Evolutionary conservation across 2,113 vertebrate genomes (phyloP), one percentile per base, ranked within the genome.

Genomic region (Dipodomys spectabilis): DNA sequence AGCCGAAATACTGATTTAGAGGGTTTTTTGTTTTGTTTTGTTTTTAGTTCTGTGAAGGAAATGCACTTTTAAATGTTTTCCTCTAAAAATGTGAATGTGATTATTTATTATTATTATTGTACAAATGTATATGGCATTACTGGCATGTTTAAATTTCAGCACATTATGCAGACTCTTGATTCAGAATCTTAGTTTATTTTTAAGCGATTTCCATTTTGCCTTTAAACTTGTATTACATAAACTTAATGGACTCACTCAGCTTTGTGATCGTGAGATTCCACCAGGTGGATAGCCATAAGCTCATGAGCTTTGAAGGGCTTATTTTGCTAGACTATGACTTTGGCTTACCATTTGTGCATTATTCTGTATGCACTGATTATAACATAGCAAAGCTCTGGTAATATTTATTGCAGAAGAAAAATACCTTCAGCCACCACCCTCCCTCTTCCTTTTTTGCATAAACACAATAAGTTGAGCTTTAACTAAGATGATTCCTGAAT

Each of bases 351-450:
- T 96, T 96, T 91, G 86, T 73, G 30, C 27, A 25, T 60, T 96
- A 22, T 90, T 90, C 23, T 95, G 62, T 39, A 65, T 90, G 44
- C 75, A 87, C 78, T 95, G 82, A 95, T 97, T 97, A 88, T 90
- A 93, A 72, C 74, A 74, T 23, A 9, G 7, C 45, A 97, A 91
- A 97, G 74, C 72, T 93, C 91, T 84, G 80, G 91, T 90, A 95
- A 80, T 95, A 95, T 97, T 97, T 96, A 88, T 83, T 96, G 65
- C 91, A 96, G 93, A 94, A 95, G 64, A 71, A 92, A 95, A 96
- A 75, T 49, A 4, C 83, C 64, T 97, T 80, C 69, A 62, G 32
- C 68, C 67, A 25, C 22, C 18, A 5, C 77, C 73, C 64, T 92
- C 74, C 71, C 32, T 27, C 23, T 94, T 95, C 89, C 81, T 95